These are phyloP conservation scores for Tetrapedia diversipes DNA, from an alignment of 2,888 invertebrate genomes.

Conservation along the genomic window DNA sequence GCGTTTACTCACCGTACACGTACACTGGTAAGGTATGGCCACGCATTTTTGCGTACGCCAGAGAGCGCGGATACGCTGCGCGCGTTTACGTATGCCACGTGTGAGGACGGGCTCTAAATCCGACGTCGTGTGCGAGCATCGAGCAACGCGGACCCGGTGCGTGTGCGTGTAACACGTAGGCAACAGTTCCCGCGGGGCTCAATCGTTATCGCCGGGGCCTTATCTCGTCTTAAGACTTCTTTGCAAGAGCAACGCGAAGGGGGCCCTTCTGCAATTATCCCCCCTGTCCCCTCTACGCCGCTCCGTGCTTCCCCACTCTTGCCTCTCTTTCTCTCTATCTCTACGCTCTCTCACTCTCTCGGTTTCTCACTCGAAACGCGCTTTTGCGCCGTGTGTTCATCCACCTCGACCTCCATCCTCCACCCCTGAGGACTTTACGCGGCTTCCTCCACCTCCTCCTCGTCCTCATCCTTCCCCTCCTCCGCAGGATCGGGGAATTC, in stretches of 20 bases:
- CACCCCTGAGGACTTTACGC: not conserved
- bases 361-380: slow-evolving; percentile 24
- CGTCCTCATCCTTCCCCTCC: not conserved
- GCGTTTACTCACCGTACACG: not conserved
- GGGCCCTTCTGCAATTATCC: slow-evolving; percentile 80
- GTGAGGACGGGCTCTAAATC: slow-evolving; percentile 61
- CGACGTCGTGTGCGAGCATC: slow-evolving; percentile 60
- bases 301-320: slow-evolving; percentile 24
- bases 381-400: slow-evolving; percentile 33
- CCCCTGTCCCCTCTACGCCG: slow-evolving; percentile 64
- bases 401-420: slow-evolving; percentile 3
- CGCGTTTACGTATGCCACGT: slow-evolving; percentile 56
- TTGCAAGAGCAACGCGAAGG: slow-evolving; percentile 76
- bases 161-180: slow-evolving; percentile 72
- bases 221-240: slow-evolving; percentile 80
- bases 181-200: slow-evolving; percentile 80
- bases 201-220: slow-evolving; percentile 81
- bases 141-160: slow-evolving; percentile 60
- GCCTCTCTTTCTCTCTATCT: slow-evolving; percentile 69
- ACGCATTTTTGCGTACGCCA: slow-evolving; percentile 47
- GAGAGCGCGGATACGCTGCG: slow-evolving; percentile 28
- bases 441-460: slow-evolving; percentile 5
- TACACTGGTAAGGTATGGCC: slow-evolving; percentile 5
- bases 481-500: slow-evolving; percentile 63
- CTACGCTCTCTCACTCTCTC: slow-evolving; percentile 32